Conservation (phyloP, 1,140 invertebrate genomes). For the Drosophila melanogaster region DNA sequence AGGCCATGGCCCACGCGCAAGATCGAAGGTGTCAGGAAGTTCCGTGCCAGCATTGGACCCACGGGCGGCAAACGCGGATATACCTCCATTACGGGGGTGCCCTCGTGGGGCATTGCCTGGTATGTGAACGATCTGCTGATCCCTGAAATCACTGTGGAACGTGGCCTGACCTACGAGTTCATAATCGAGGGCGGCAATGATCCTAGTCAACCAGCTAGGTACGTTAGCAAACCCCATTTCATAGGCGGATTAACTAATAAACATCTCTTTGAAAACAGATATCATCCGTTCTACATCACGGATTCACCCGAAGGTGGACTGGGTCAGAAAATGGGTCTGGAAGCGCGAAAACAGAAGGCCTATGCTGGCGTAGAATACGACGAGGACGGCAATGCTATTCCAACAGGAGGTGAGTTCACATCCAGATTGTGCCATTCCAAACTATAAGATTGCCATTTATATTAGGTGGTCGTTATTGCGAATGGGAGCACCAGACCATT, state of each 20-base stretch:
- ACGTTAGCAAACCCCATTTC: neutral
- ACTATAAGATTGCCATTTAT: no score
- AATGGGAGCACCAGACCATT: conserved; percentile 76
- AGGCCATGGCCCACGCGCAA: conserved; percentile 88
- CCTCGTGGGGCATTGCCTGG: conserved; percentile 96
- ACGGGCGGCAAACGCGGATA: conserved; percentile 93
- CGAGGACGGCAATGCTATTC: conserved; percentile 90
- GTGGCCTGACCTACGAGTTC: conserved; percentile 95
- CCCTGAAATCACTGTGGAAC: conserved; percentile 94
- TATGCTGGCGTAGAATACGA: conserved; percentile 93
- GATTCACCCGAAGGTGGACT: conserved; percentile 93
- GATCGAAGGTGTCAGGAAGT: conserved; percentile 86
- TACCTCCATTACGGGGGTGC: conserved; percentile 91
- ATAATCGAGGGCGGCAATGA: conserved; percentile 92
- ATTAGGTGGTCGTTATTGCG: conserved; percentile 77
- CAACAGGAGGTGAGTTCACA: conserved; percentile 88
- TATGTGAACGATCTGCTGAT: conserved; percentile 96
- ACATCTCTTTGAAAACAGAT: conserved; percentile 85
- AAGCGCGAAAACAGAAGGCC: conserved; percentile 89
- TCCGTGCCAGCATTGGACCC: conserved; percentile 92
- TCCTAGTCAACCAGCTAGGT: conserved; percentile 88
- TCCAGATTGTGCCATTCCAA: neutral
- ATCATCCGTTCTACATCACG: conserved; percentile 98
- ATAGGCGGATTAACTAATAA: neutral
- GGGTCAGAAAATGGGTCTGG: conserved; percentile 89